Conservation (phyloP, 2,797 vertebrate species). For the Trematomus bernacchii region DNA sequence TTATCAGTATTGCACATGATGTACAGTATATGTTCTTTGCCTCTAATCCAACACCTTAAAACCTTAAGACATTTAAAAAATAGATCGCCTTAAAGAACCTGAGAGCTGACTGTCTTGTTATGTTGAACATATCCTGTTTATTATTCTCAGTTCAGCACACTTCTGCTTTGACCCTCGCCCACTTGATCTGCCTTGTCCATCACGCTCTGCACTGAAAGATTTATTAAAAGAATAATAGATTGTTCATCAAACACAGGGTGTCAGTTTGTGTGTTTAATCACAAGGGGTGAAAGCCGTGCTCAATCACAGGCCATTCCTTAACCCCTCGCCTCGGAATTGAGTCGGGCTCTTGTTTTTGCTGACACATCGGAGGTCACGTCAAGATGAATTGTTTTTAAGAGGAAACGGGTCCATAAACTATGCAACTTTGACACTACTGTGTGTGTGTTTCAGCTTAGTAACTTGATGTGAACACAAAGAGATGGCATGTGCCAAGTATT, state of each 20-base stretch:
- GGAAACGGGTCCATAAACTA: slow-evolving; percentile 36
- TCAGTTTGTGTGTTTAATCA: slow-evolving; percentile 68
- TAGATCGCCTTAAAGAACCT: not conserved
- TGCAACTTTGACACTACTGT: slow-evolving; percentile 37
- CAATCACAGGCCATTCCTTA: slow-evolving; percentile 57
- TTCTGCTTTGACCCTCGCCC: slow-evolving; percentile 32
- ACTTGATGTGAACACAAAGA: slow-evolving; percentile 23
- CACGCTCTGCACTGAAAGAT: slow-evolving; percentile 38
- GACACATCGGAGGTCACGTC: slow-evolving; percentile 56
- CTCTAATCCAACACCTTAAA: not conserved
- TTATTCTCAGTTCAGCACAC: slow-evolving; percentile 29
- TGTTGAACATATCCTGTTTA: slow-evolving; percentile 20
- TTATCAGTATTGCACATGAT: not conserved
- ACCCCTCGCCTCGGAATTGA: slow-evolving; percentile 54
- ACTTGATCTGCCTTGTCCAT: slow-evolving; percentile 39
- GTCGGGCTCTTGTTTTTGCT: slow-evolving; percentile 58
- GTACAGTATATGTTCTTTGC: not conserved
- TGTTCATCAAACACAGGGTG: slow-evolving; percentile 58
- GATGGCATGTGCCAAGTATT: slow-evolving; percentile 36
- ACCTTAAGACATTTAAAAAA: no score
- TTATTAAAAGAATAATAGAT: slow-evolving; percentile 64
- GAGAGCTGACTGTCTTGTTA: not conserved
- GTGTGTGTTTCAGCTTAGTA: slow-evolving; percentile 29
- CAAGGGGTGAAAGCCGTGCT: slow-evolving; percentile 56
- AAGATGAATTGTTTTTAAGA: slow-evolving; percentile 40